Conservation (phyloP, 2,113 vertebrate genomes). For the Trichechus manatus region DNA sequence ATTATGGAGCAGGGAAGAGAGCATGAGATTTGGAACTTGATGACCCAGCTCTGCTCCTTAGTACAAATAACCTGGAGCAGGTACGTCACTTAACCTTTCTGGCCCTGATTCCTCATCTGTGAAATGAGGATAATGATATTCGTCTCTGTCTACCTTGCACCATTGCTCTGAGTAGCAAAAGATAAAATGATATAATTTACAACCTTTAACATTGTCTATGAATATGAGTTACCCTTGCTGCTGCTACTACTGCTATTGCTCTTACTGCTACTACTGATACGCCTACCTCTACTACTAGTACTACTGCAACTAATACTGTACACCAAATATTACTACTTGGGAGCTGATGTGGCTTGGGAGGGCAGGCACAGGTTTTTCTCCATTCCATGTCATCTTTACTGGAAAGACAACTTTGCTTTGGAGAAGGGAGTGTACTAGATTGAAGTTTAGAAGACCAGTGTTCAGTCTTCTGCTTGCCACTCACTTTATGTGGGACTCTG, state of each 20-base stretch:
- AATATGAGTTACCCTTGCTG: not conserved
- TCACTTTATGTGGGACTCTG: not conserved
- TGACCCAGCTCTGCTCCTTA: slow-evolving; percentile 49
- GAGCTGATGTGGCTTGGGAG: not conserved
- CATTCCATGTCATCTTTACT: not conserved
- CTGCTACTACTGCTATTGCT: not conserved
- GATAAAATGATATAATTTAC: not conserved
- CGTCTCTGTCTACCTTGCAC: not conserved
- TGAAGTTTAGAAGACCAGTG: not conserved
- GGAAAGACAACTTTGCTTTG: not conserved
- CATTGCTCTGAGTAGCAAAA: not conserved
- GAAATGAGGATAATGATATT: slow-evolving; percentile 55
- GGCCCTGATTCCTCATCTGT: slow-evolving; percentile 44
- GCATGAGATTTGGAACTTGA: slow-evolving; percentile 10
- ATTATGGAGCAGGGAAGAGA: not conserved
- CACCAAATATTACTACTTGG: not conserved
- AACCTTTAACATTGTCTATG: not conserved
- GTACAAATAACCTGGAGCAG: slow-evolving; percentile 46
- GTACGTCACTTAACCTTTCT: slow-evolving; percentile 8
- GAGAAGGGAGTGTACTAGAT: not conserved
- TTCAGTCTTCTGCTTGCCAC: not conserved
- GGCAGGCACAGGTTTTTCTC: not conserved
- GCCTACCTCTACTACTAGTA: not conserved
- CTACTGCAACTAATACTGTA: not conserved
- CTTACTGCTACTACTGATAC: accelerated